A percentile compares a stretch with the other conserved stretches of the same genome.
These are phyloP conservation scores for Chamaea fasciata DNA, from an alignment of 2,113 vertebrate genomes.

Conservation along the genomic window DNA sequence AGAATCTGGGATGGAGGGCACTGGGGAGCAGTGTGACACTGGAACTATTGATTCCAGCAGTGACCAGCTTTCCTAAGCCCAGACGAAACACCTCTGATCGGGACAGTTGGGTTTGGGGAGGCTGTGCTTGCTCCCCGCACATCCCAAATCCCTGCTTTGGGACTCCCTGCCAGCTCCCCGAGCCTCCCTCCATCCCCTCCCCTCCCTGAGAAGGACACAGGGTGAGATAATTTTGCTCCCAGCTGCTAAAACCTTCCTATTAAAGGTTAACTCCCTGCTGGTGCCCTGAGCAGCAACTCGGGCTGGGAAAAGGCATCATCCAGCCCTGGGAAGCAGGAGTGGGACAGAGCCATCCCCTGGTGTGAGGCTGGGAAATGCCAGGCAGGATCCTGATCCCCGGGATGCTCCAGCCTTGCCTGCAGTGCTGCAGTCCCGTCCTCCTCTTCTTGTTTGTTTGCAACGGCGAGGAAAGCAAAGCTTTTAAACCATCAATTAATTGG, in stretches of 20 bases:
- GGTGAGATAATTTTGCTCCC: background rate
- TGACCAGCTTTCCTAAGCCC: background rate
- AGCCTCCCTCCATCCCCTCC: fast-evolving
- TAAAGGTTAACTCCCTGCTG: background rate
- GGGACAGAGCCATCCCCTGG: background rate
- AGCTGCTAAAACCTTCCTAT: background rate
- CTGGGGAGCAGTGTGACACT: background rate
- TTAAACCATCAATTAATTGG: constrained; percentile 48
- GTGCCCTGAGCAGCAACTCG: fast-evolving
- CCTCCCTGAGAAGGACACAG: background rate
- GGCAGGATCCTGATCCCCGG: background rate
- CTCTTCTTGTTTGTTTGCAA: background rate
- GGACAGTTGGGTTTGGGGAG: fast-evolving
- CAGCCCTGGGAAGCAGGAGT: background rate
- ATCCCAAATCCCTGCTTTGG: background rate
- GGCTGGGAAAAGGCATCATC: background rate
- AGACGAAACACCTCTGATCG: fast-evolving
- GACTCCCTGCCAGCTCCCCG: background rate
- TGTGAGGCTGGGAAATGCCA: background rate
- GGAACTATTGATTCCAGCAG: background rate
- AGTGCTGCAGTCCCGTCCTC: background rate
- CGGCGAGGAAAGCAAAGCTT: background rate
- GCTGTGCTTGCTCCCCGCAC: background rate
- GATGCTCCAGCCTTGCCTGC: background rate
- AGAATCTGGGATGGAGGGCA: background rate